These are phyloP conservation scores for Melipona beecheii DNA, from an alignment of 2,888 invertebrate species.

Conservation along the genomic window DNA sequence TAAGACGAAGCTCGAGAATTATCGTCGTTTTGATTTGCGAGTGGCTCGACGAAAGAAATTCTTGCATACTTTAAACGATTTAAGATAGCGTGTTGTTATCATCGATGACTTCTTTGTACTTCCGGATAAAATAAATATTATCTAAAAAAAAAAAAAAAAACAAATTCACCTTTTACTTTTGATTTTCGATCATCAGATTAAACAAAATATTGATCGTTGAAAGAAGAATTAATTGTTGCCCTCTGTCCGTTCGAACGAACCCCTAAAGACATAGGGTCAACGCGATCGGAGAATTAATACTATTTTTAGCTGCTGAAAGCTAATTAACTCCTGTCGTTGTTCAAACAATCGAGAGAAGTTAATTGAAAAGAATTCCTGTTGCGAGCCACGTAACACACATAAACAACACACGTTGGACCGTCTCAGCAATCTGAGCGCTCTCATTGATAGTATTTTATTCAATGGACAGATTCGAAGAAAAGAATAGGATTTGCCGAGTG, in stretches of 20 bases:
- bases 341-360: not conserved
- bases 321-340: not conserved
- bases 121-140: too few relatives aligned
- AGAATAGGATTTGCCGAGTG: too few relatives aligned
- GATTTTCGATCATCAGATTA: too few relatives aligned
- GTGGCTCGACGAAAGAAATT: too few relatives aligned
- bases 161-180: not conserved
- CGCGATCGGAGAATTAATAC: not conserved
- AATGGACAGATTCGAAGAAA: too few relatives aligned
- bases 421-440: not conserved
- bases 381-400: not conserved
- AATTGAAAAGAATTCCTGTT: not conserved
- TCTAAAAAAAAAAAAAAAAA: too few relatives aligned
- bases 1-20: too few relatives aligned
- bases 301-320: not conserved
- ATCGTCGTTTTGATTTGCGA: too few relatives aligned
- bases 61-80: too few relatives aligned
- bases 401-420: not conserved
- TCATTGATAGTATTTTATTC: too few relatives aligned
- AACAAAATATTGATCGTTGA: not conserved
- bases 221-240: not conserved
- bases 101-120: too few relatives aligned
- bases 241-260: not conserved
- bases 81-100: too few relatives aligned
- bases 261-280: not conserved